A percentile compares a stretch with the other conserved stretches of the same genome.
Evolutionary conservation across 2,797 vertebrate species (phyloP).

Genomic region (Erpetoichthys calabaricus): DNA sequence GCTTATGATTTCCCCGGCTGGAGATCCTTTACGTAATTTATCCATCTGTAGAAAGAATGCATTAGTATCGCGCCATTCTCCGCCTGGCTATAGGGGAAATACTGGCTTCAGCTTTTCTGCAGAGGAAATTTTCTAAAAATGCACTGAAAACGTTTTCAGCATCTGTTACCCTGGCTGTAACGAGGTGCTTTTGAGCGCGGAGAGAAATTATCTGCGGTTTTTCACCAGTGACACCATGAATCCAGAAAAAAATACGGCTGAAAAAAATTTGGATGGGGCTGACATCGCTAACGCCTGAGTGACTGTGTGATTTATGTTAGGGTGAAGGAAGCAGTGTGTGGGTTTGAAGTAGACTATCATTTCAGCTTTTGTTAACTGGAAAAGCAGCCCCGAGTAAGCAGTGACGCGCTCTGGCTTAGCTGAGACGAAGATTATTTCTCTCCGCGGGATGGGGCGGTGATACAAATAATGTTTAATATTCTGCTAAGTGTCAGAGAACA

Average conservation of each 20-base stretch:
- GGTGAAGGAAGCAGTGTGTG: conserved; percentile 3
- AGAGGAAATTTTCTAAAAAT: not conserved
- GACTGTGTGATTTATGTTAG: conserved; percentile 10
- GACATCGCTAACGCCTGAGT: conserved; percentile 4
- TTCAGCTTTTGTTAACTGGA: not conserved
- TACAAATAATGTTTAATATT: too few relatives aligned
- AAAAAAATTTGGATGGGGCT: not conserved
- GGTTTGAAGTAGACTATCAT: conserved; percentile 1
- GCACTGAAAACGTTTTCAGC: not conserved
- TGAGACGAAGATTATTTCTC: too few relatives aligned
- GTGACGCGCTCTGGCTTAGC: too few relatives aligned
- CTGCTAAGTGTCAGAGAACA: too few relatives aligned
- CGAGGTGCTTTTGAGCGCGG: not conserved
- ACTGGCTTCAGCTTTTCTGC: too few relatives aligned
- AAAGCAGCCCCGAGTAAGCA: not conserved
- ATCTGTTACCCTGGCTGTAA: not conserved
- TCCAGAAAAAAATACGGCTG: not conserved
- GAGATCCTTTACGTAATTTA: too few relatives aligned
- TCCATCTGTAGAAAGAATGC: too few relatives aligned
- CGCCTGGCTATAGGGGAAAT: too few relatives aligned
- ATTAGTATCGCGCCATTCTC: too few relatives aligned
- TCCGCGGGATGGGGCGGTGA: too few relatives aligned
- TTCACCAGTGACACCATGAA: conserved; percentile 3
- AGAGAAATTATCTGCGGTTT: not conserved
- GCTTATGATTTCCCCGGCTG: too few relatives aligned